A percentile compares a stretch with the other conserved stretches of the same genome.
Evolutionary conservation across 2,113 vertebrate genomes (phyloP).

Genomic region (Glaucidium brasilianum): DNA sequence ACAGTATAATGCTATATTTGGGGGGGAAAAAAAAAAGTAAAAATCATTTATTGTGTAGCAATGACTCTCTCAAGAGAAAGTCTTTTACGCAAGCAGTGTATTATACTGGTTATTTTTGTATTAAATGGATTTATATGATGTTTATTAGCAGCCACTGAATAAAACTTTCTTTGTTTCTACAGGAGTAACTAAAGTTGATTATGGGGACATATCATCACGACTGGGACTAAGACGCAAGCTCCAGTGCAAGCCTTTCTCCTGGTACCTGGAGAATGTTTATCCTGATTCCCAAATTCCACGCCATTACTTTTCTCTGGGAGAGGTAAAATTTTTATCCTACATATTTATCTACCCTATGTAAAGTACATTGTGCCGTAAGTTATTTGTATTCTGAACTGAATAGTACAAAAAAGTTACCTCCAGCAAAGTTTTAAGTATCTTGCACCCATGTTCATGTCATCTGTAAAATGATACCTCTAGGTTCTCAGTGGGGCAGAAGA

Average conservation of each 20-base stretch:
- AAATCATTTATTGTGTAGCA: background rate
- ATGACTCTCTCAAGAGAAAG: background rate
- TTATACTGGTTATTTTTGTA: background rate
- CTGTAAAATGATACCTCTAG: background rate
- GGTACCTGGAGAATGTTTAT: slow-evolving; percentile 98
- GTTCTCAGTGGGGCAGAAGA: background rate
- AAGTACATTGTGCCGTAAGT: background rate
- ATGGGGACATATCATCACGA: slow-evolving; percentile 92
- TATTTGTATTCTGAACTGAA: background rate
- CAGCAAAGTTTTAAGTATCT: background rate
- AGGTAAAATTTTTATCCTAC: slow-evolving; percentile 76
- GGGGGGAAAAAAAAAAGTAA: background rate
- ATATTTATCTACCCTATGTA: background rate
- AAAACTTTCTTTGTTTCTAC: background rate
- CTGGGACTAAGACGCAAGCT: slow-evolving; percentile 89
- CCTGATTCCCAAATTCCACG: slow-evolving; percentile 98
- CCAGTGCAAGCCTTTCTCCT: slow-evolving; percentile 96
- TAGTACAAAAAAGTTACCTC: background rate
- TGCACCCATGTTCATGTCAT: background rate
- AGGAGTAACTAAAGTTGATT: slow-evolving; percentile 99
- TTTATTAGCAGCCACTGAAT: background rate
- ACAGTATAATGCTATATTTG: background rate
- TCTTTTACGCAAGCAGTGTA: background rate
- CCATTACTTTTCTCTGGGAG: slow-evolving; percentile 97
- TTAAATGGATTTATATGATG: background rate